phyloP scores from a whole-genome alignment of 2,113 vertebrate genomes.

The Marcusenius ussheri region DNA sequence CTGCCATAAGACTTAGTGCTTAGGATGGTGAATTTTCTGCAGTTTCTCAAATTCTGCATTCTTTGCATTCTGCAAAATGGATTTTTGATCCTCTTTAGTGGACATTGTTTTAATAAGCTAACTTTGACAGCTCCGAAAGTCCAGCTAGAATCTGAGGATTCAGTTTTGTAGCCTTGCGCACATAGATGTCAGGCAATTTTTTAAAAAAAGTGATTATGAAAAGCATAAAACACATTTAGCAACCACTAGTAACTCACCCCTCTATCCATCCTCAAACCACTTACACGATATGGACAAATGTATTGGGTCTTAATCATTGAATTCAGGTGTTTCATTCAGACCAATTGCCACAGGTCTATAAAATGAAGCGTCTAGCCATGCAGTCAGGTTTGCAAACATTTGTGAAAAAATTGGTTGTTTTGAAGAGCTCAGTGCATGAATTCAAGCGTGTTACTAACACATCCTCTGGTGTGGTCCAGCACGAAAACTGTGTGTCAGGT shows the following conservation, averaged over 20 bases:
- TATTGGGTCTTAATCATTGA: not conserved
- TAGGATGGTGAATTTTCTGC: not conserved
- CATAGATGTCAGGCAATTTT: not conserved
- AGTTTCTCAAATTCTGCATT: not conserved
- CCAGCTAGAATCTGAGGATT: not conserved
- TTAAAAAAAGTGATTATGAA: too few relatives aligned
- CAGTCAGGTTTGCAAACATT: too few relatives aligned
- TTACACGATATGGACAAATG: not conserved
- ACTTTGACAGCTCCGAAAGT: not conserved
- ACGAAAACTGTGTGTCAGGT: too few relatives aligned
- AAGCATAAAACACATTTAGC: too few relatives aligned
- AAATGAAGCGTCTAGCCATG: too few relatives aligned
- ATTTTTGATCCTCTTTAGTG: not conserved
- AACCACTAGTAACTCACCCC: not conserved
- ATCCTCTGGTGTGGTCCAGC: too few relatives aligned
- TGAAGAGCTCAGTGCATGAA: too few relatives aligned
- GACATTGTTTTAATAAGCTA: not conserved
- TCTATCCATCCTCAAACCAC: not conserved
- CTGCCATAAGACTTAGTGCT: not conserved
- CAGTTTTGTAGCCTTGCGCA: not conserved
- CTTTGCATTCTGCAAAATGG: not conserved
- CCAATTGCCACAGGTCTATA: not conserved
- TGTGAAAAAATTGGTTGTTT: too few relatives aligned
- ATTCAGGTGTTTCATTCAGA: not conserved
- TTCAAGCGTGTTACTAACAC: too few relatives aligned